Evolutionary conservation across 2,113 vertebrate species (phyloP).

Genomic region (Phainopepla nitens): DNA sequence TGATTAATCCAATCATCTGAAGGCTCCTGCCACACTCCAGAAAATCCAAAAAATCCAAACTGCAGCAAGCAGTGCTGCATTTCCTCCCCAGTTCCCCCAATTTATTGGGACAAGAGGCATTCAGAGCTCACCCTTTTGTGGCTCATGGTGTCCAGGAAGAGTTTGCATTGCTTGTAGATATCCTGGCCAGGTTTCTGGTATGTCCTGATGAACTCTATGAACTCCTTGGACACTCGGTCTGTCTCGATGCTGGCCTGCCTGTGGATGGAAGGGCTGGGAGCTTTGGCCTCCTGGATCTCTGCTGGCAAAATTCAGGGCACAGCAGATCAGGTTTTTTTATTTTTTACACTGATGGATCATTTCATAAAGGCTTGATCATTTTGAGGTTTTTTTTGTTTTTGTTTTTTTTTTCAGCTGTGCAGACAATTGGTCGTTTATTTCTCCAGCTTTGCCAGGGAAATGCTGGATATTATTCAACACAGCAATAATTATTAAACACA

Average conservation of each 20-base stretch:
- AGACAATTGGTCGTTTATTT: background rate
- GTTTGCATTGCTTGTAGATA: constrained; percentile 90
- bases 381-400: accelerated
- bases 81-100: background rate
- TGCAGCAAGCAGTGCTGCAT: background rate
- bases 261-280: constrained; percentile 87
- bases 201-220: constrained; percentile 90
- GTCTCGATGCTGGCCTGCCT: constrained; percentile 90
- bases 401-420: background rate
- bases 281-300: constrained; percentile 88
- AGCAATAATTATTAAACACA: background rate
- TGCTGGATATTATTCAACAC: background rate
- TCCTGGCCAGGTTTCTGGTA: constrained; percentile 90
- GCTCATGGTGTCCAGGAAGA: constrained; percentile 86
- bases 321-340: background rate
- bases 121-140: constrained; percentile 84
- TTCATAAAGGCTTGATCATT: background rate
- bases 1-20: background rate
- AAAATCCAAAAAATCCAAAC: background rate
- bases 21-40: background rate
- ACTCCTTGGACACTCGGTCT: constrained; percentile 89
- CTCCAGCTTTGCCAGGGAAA: background rate
- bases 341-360: background rate
- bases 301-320: constrained; percentile 50
- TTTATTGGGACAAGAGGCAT: background rate